Conservation (phyloP, 2,797 vertebrate species). For the Chrosomus eos region DNA sequence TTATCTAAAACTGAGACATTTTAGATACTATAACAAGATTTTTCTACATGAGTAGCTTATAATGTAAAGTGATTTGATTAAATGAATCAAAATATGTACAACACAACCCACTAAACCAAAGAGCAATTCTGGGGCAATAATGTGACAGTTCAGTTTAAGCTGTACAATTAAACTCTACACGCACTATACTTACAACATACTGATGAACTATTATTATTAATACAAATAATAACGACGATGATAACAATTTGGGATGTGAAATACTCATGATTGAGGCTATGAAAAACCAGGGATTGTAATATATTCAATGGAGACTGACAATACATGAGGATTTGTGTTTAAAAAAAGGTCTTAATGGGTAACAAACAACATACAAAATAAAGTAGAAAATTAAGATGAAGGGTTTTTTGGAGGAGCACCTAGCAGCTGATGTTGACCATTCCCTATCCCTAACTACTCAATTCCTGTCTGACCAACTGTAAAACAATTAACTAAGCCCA, state of each 20-base stretch:
- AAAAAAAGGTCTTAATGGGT: neutral
- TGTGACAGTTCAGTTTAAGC: neutral
- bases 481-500: neutral
- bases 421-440: neutral
- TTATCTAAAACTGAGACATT: neutral
- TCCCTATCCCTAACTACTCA: neutral
- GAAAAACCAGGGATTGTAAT: neutral
- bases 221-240: neutral
- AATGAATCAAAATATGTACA: neutral
- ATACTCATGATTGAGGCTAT: neutral
- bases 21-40: neutral
- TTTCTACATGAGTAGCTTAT: neutral
- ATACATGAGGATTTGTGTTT: neutral
- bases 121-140: neutral
- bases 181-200: neutral
- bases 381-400: neutral
- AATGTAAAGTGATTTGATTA: neutral
- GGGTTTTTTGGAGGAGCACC: neutral
- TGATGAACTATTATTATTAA: too few relatives aligned
- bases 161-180: conserved; percentile 3
- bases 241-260: neutral
- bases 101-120: neutral
- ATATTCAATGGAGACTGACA: neutral
- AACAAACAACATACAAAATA: neutral
- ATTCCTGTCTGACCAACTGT: neutral